Evolutionary conservation across 2,888 invertebrate genomes (phyloP).

Genomic region (Acrocera orbiculus): DNA sequence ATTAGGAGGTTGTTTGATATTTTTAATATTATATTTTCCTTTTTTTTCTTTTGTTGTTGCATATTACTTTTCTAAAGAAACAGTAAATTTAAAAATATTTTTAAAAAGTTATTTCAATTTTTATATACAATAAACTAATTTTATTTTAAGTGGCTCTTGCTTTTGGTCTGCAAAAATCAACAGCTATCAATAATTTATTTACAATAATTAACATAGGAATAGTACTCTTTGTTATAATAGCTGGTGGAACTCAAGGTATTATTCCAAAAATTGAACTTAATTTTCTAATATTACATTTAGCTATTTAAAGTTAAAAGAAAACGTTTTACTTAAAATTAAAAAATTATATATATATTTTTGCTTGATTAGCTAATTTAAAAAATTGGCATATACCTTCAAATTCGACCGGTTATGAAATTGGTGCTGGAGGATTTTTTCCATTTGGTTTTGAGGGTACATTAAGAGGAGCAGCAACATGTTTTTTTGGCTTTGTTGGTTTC

Average conservation of each 20-base stretch:
- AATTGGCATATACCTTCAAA: constrained; percentile 36
- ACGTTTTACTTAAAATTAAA: neutral
- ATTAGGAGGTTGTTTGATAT: constrained; percentile 36
- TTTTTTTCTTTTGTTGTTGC: no score
- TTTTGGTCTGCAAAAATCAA: constrained; percentile 63
- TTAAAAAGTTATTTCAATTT: no score
- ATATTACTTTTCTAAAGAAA: no score
- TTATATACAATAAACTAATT: no score
- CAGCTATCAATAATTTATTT: constrained; percentile 59
- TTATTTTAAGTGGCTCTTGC: constrained; percentile 43
- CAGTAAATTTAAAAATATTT: neutral
- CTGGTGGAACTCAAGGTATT: constrained; percentile 48
- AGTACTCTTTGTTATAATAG: constrained; percentile 52
- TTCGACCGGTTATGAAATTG: constrained; percentile 29
- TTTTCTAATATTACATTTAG: neutral
- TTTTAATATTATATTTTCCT: neutral
- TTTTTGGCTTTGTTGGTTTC: constrained; percentile 87
- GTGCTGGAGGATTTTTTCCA: constrained; percentile 76
- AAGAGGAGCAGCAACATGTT: constrained; percentile 63
- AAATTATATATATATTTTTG: constrained; percentile 17
- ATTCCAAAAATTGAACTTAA: neutral
- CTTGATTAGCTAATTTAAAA: constrained; percentile 29
- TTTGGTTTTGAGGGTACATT: constrained; percentile 68
- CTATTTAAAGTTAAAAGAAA: neutral
- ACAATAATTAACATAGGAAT: constrained; percentile 54